Evolutionary conservation across 2,888 invertebrate genomes (phyloP), one percentile per base, ranked within the genome.

Genomic region (Orthosia incerta): DNA sequence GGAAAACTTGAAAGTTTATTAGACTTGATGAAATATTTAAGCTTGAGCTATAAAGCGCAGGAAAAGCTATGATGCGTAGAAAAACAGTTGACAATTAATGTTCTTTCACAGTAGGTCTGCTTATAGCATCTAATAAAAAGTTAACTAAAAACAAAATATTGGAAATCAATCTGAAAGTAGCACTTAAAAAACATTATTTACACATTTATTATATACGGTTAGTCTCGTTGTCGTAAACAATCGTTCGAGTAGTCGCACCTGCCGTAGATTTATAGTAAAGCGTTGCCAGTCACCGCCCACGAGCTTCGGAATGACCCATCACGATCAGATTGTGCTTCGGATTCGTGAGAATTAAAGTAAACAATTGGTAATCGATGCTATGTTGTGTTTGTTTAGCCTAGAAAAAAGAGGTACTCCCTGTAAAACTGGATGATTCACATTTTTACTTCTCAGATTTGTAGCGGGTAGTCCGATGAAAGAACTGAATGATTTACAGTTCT

Each of bases 281-380:
- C 45, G 57, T 75, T 64, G 48, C 57, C 57, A 67, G 67, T 75
- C 60, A 67, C 66, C 72, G 67, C 75, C 79, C 64, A 83, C 72
- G 31, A 66, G n/a, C 51, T 50, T 70, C 50, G 26, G 60, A 70
- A 71, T 75, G 69, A 79, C 82, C 79, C 80, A 79, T 75, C 68
- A 83, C 79, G 71, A 75, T 79, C 72, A 70, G 61, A 74, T 82
- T 66, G 66, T 67, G 72, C 76, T 65, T 79, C 62, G 64, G 39
- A 62, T 76, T 83, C 69, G 66, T 79, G 56, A 73, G 65, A 56
- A 79, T 79, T 56, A 68, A 67, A 76, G 60, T 64, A 79, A 67
- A 70, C 67, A 70, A 73, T 74, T 68, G 76, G 61, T 59, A 64
- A 71, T 53, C 51, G 26, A 66, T 53, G 31, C 20, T 51, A 65